These are phyloP conservation scores for Dorcus hopei DNA, from an alignment of 2,888 invertebrate species.

Conservation along the genomic window DNA sequence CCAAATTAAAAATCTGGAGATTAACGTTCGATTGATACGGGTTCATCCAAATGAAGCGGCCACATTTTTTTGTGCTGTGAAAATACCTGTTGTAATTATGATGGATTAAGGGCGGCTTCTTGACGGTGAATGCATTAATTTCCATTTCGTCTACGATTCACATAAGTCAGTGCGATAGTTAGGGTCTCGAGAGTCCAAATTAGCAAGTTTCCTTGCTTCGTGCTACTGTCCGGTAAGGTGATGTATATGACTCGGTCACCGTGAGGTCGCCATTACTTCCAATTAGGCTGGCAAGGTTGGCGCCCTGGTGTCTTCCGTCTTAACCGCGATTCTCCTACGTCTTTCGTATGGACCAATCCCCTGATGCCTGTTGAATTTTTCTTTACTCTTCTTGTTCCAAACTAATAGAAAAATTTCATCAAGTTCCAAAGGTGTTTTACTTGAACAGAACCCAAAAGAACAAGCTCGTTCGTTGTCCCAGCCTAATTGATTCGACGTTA, in stretches of 20 bases:
- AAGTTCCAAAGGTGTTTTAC: too few relatives aligned
- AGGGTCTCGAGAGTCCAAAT: constrained; percentile 41
- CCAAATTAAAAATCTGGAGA: too few relatives aligned
- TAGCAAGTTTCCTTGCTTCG: constrained; percentile 41
- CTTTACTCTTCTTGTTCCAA: too few relatives aligned
- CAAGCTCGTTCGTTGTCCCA: too few relatives aligned
- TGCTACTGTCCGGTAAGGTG: constrained; percentile 35
- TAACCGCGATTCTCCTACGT: constrained; percentile 1
- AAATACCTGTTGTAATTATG: too few relatives aligned
- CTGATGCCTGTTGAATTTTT: neutral
- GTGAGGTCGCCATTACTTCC: constrained; percentile 43
- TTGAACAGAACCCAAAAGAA: too few relatives aligned
- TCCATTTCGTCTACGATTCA: constrained; percentile 2
- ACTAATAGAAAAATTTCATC: too few relatives aligned
- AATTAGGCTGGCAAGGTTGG: constrained; percentile 43
- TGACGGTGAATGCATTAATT: neutral
- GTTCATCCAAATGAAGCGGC: too few relatives aligned
- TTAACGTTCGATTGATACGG: too few relatives aligned
- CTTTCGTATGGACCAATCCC: neutral
- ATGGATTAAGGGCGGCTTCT: too few relatives aligned
- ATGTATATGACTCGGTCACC: constrained; percentile 43
- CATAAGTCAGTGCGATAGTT: constrained; percentile 25
- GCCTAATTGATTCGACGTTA: too few relatives aligned
- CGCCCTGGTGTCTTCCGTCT: constrained; percentile 25
- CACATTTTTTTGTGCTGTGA: too few relatives aligned